A percentile compares a stretch with the other conserved stretches of the same genome.
phyloP scores from a whole-genome alignment of 1,140 invertebrate species.

The Magallana gigas region DNA sequence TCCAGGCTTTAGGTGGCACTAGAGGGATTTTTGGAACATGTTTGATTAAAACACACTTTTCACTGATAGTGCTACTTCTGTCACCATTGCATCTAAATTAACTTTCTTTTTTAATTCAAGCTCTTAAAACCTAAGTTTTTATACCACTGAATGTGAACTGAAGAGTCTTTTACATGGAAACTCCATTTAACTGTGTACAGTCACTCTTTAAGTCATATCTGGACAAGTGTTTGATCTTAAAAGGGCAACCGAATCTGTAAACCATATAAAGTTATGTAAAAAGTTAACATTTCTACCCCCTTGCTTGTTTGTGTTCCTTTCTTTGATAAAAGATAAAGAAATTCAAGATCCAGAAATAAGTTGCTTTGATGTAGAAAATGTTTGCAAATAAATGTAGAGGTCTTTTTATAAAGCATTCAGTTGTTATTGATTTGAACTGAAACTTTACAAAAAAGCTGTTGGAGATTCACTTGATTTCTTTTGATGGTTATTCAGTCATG shows the following conservation, averaged over 20 bases:
- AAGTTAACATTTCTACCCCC: neutral
- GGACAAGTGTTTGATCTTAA: neutral
- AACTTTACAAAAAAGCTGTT: conserved; percentile 19
- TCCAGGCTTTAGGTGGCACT: neutral
- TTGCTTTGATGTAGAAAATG: conserved; percentile 17
- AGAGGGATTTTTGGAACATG: neutral
- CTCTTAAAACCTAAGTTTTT: neutral
- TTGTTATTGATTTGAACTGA: conserved; percentile 24
- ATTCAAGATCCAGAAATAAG: conserved; percentile 10
- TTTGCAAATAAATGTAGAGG: conserved; percentile 10
- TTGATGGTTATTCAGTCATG: conserved; percentile 26
- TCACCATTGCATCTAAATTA: conserved; percentile 4
- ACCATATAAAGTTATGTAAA: neutral
- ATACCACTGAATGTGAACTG: neutral
- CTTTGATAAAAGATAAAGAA: neutral
- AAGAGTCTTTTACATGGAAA: neutral
- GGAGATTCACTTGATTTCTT: conserved; percentile 19
- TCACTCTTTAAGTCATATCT: neutral
- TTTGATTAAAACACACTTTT: neutral
- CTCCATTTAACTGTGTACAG: neutral
- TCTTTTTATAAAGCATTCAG: conserved; percentile 16
- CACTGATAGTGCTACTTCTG: neutral
- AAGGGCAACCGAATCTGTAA: neutral
- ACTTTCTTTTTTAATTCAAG: neutral
- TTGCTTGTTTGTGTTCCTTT: neutral